Evolutionary conservation across 2,113 vertebrate genomes (phyloP), one percentile per base, ranked within the genome.

Genomic region (Maccullochella peelii): DNA sequence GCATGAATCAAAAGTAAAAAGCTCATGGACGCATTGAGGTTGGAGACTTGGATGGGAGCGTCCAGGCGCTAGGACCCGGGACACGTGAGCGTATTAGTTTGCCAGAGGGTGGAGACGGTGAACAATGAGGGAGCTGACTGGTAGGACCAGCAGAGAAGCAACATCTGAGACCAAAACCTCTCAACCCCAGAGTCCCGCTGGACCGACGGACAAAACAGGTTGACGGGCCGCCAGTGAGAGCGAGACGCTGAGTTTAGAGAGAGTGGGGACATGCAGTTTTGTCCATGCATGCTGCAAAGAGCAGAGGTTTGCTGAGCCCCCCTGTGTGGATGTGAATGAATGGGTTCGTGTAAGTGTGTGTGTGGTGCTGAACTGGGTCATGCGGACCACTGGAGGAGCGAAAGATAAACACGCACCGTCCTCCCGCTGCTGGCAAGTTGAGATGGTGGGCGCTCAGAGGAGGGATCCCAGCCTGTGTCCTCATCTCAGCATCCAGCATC

Each of bases 41-140:
- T 62, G 69, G 63, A 21, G 5, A 14, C 25, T 14, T 66, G 55
- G 36, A 11, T 18, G 27, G 12, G 42, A 11, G 11, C 0, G 15
- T 30, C 10, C 86, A 27, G 94, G 95, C 95, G 74, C 94, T 95
- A 95, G 95, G 95, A 95, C 94, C 94, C 86, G 66, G 92, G 25
- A 87, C 91, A 93, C 89, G 94, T 92, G 93, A 90, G 92, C 25
- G 75, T 55, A 75, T 86, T 88, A 76, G 61, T 87, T 86, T 77
- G 79, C 91, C 89, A 83, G 92, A 91, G 91, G 92, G 94, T 90
- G 94, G 92, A 93, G 92, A 93, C 91, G 81, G 83, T 63, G 88
- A 94, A 94, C 94, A 94, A 94, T 92, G 90, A 90, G 85, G 85
- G 86, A 93, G 73, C 84, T 86, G 84, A 87, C 83, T 92, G 89